These are phyloP conservation scores for Piaya cayana DNA, from an alignment of 2,113 vertebrate species.

Conservation along the genomic window DNA sequence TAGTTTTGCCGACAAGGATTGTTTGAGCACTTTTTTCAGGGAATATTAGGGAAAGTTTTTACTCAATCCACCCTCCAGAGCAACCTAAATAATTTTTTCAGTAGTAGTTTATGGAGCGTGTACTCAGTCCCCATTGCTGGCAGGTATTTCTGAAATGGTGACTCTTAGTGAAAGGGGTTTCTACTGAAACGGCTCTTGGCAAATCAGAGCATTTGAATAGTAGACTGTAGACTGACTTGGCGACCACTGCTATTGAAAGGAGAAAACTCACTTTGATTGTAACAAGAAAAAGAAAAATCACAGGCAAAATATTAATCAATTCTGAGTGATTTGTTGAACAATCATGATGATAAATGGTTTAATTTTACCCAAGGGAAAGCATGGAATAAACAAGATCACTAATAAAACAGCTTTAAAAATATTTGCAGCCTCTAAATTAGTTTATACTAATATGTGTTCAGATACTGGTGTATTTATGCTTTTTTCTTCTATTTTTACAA, in stretches of 20 bases:
- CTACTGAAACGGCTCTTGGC: neutral
- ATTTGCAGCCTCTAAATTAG: neutral
- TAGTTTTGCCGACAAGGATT: neutral
- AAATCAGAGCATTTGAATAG: neutral
- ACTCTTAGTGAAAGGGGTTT: neutral
- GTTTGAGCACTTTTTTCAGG: neutral
- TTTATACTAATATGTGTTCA: neutral
- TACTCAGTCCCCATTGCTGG: neutral
- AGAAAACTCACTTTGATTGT: neutral
- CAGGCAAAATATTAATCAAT: accelerated
- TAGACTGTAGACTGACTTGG: neutral
- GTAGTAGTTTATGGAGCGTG: neutral
- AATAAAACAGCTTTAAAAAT: neutral
- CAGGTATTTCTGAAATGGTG: neutral
- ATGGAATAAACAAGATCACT: neutral
- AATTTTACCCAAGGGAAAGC: neutral
- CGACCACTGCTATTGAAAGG: neutral
- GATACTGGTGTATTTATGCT: neutral
- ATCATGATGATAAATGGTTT: neutral
- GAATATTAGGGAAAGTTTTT: neutral
- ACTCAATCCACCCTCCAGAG: neutral
- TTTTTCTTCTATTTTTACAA: neutral
- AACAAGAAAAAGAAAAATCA: neutral
- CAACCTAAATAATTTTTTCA: neutral
- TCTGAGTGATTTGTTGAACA: neutral